Percentiles rank a stretch among this genome's conserved stretches.
Conservation (phyloP, 2,888 invertebrate genomes). For the Reticulitermes lucifugus region DNA sequence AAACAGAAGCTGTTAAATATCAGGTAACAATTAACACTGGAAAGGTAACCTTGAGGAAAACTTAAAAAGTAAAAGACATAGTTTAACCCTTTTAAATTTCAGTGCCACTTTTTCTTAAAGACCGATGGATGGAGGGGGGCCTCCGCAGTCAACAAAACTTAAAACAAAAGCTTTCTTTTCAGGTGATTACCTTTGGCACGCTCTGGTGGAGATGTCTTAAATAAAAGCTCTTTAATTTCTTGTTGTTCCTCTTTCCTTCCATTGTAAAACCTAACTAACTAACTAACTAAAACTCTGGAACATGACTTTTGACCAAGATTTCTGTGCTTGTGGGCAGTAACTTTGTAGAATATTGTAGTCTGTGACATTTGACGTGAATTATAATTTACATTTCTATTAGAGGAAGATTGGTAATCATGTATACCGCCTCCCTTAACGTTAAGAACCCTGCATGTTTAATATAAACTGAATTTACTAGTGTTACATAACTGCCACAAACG, state of each 20-base stretch:
- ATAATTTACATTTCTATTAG: too few relatives aligned
- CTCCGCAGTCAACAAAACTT: background rate
- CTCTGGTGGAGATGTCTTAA: background rate
- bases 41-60: background rate
- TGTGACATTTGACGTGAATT: too few relatives aligned
- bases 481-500: too few relatives aligned
- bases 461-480: too few relatives aligned
- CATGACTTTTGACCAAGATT: too few relatives aligned
- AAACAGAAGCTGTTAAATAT: background rate
- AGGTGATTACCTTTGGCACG: background rate
- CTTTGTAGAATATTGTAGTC: too few relatives aligned
- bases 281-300: background rate
- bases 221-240: background rate
- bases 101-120: background rate
- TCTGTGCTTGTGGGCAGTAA: too few relatives aligned
- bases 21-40: background rate
- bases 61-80: conserved; percentile 1
- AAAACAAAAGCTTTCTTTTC: background rate
- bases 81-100: background rate
- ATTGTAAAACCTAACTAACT: background rate
- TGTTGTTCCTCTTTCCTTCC: background rate
- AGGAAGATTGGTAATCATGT: too few relatives aligned
- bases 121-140: background rate
- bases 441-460: too few relatives aligned
- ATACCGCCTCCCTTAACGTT: too few relatives aligned